Evolutionary conservation across 2,888 invertebrate species (phyloP).

Genomic region (Podabrus alpinus): DNA sequence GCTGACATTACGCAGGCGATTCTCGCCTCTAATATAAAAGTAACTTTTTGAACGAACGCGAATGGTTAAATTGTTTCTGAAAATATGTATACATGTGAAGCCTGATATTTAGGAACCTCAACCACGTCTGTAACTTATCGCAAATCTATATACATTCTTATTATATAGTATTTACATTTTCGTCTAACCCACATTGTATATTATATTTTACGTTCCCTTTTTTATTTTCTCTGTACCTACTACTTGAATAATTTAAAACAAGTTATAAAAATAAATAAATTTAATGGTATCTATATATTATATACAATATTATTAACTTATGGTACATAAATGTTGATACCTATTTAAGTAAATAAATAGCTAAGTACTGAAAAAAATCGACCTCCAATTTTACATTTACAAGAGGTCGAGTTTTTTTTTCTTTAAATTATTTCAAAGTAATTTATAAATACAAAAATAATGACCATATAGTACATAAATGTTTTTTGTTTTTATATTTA

Average conservation of each 20-base stretch:
- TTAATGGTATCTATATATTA: constrained; percentile 5
- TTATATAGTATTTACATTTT: no score
- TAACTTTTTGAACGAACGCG: no score
- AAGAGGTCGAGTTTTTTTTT: not conserved
- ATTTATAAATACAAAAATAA: not conserved
- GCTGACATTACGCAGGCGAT: no score
- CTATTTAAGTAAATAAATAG: constrained; percentile 11
- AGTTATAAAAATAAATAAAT: constrained; percentile 11
- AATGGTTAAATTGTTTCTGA: no score
- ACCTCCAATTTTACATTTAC: not conserved
- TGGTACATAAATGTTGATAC: not conserved
- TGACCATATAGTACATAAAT: not conserved
- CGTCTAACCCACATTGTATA: no score
- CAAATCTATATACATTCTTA: no score
- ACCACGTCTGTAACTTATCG: no score
- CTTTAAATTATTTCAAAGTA: not conserved
- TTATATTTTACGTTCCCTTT: no score
- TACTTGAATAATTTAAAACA: not conserved
- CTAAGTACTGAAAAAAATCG: constrained; percentile 4
- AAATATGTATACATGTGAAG: no score
- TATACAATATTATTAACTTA: constrained; percentile 3
- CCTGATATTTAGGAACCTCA: no score
- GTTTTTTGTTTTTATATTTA: not conserved
- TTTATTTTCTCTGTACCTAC: no score
- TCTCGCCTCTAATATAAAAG: no score